These are phyloP conservation scores for Octopus sinensis DNA, from an alignment of 1,140 invertebrate species.

Conservation along the genomic window DNA sequence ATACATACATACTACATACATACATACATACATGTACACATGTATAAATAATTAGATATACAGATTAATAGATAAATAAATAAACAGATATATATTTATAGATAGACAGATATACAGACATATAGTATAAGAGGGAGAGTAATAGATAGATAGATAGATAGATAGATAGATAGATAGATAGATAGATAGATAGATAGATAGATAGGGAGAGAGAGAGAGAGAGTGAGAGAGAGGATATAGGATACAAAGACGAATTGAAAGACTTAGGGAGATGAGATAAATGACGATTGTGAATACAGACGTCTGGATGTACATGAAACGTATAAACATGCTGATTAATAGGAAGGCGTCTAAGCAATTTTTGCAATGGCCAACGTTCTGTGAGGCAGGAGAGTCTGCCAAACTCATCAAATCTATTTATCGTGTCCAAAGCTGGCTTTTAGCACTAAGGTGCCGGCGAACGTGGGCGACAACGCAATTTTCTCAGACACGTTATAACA, in stretches of 20 bases:
- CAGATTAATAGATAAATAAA: not conserved
- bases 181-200: not conserved
- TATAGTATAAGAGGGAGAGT: slow-evolving; percentile 11
- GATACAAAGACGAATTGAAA: slow-evolving; percentile 3
- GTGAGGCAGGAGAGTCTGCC: not conserved
- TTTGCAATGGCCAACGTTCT: not conserved
- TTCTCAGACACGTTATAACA: no score
- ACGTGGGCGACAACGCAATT: no score
- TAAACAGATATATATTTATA: no score
- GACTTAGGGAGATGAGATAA: not conserved
- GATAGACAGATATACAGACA: no score
- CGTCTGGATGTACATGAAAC: no score
- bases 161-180: slow-evolving; percentile 7
- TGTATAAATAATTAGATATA: not conserved
- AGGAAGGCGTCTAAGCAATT: not conserved
- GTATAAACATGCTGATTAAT: not conserved
- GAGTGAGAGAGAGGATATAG: slow-evolving; percentile 7
- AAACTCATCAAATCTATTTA: not conserved
- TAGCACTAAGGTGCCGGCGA: no score
- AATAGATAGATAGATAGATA: slow-evolving; percentile 6
- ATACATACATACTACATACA: not conserved
- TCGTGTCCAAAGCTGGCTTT: not conserved
- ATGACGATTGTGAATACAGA: no score
- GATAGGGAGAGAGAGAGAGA: slow-evolving; percentile 13
- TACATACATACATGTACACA: not conserved